Conservation (phyloP, 2,113 vertebrate genomes). For the Caretta caretta region DNA sequence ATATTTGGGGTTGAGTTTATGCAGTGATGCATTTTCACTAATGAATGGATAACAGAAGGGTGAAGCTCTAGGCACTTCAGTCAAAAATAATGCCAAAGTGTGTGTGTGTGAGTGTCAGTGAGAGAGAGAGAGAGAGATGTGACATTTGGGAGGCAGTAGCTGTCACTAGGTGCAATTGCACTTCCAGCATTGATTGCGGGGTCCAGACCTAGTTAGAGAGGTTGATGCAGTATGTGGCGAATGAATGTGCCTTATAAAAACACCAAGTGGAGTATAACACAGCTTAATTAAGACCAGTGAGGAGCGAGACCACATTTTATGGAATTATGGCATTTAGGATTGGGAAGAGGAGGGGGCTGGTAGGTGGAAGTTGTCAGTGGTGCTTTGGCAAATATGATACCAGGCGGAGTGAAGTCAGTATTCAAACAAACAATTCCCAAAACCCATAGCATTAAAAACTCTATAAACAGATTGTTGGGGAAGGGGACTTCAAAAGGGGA, state of each 20-base stretch:
- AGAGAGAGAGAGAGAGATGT: neutral
- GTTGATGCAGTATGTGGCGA: accelerated
- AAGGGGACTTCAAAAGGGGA: neutral
- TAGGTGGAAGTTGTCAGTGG: neutral
- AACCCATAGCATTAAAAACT: neutral
- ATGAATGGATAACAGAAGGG: neutral
- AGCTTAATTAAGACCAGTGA: neutral
- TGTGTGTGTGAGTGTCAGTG: neutral
- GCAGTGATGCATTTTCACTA: neutral
- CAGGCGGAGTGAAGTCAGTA: neutral
- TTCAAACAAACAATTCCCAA: neutral
- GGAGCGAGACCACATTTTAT: neutral
- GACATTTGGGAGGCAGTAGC: neutral
- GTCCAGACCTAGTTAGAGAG: neutral
- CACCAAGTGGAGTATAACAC: neutral
- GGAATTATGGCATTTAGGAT: neutral
- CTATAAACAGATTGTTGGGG: accelerated
- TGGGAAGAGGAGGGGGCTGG: too few species aligned
- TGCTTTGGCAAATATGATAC: neutral
- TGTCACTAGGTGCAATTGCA: neutral
- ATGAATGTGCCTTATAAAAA: neutral
- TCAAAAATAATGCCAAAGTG: neutral
- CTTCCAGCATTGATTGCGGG: neutral
- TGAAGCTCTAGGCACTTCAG: neutral
- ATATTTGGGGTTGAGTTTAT: neutral